Base-by-base conservation (phyloP, 1,140 invertebrate species). In the Notospermus geniculatus region DNA sequence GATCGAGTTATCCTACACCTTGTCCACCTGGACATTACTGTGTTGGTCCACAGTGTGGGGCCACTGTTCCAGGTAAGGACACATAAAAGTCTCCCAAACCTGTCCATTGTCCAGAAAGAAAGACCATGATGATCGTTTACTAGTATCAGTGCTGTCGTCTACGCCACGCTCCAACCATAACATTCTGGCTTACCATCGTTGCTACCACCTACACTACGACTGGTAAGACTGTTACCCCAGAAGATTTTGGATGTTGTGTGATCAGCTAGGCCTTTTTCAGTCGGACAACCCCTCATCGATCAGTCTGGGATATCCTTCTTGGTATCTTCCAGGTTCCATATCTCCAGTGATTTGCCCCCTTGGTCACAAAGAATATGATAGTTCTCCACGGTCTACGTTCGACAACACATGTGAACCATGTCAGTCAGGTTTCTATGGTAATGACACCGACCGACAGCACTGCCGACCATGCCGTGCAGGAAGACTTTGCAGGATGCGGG, bases 11-110 rank as follows among this genome's bases (percentile, higher is more conserved):
- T 30, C 76, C 76, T 9, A 69, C 65, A 19, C 60, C 57, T 13
- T 79, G 77, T 65, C 77, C 77, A n/a, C 53, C 64, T 19, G 77
- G 77, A n/a, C 74, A 77, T 60, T 79, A 77, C 64, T 79, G 77
- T 67, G 68, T 63, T 2, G 65, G 60, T 46, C 53, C 62, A 29
- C 62, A 68, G 54, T 77, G 72, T 60, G 72, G 73, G 54, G 62
- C 63, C 19, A 71, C 74, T 25, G 68, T 71, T 70, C 71, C 74
- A 63, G 74, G 74, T 50, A 23, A 23, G n/a, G n/a, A 43, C 46
- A 50, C 19, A 23, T 50, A 5, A 7, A 7, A n/a, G n/a, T n/a
- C n/a, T n/a, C n/a, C n/a, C n/a, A n/a, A n/a, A n/a, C n/a, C n/a
- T n/a, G n/a, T n/a, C n/a, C n/a, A n/a, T n/a, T n/a, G n/a, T n/a